Conservation (phyloP, 1,140 invertebrate species). For the Sitodiplosis mosellana region DNA sequence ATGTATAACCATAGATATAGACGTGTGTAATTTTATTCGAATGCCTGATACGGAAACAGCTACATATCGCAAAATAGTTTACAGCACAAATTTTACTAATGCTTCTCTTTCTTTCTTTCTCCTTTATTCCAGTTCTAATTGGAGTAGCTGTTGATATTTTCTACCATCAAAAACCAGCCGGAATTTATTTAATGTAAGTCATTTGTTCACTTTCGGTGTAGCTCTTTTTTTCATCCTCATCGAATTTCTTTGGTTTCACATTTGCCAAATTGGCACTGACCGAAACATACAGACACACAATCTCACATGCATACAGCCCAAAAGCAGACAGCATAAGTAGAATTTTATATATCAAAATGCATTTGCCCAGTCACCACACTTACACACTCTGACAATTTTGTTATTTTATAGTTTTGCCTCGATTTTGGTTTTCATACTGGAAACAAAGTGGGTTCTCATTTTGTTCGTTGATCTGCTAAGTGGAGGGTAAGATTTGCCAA, state of each 20-base stretch:
- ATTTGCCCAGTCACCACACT: background rate
- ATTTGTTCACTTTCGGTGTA: background rate
- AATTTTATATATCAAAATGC: constrained; percentile 4
- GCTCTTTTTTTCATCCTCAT: background rate
- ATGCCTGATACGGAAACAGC: too few relatives aligned
- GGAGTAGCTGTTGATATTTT: constrained; percentile 22
- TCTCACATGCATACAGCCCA: too few relatives aligned
- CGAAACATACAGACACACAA: constrained; percentile 5
- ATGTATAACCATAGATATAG: too few relatives aligned
- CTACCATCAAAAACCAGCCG: constrained; percentile 18
- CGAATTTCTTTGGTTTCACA: too few relatives aligned
- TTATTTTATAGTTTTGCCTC: constrained; percentile 16
- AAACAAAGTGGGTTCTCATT: constrained; percentile 22
- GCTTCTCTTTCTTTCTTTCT: background rate
- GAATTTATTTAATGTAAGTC: constrained; percentile 21
- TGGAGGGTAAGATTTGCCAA: constrained; percentile 12
- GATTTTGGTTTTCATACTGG: constrained; percentile 17
- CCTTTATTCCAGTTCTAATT: constrained; percentile 18
- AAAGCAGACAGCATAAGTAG: too few relatives aligned
- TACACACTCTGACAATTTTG: constrained; percentile 1
- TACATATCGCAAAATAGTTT: too few relatives aligned
- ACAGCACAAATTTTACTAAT: background rate
- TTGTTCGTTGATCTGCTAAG: constrained; percentile 18
- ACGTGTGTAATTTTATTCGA: too few relatives aligned
- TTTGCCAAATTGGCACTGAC: background rate